Conservation (phyloP, 2,888 invertebrate species). For the Eledona agricola region DNA sequence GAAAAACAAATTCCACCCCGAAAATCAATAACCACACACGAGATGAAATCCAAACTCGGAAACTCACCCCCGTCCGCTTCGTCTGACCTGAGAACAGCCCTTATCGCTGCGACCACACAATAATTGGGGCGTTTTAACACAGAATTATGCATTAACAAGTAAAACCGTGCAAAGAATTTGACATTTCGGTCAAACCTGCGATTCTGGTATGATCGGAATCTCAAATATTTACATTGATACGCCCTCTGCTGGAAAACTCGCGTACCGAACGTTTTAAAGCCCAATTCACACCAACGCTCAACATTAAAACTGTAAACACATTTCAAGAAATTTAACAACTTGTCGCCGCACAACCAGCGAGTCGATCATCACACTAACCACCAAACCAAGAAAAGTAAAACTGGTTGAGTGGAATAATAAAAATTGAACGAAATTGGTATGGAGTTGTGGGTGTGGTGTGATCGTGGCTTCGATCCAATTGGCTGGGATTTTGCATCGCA, state of each 20-base stretch:
- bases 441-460: not conserved
- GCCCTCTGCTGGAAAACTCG: constrained; percentile 69
- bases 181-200: constrained; percentile 78
- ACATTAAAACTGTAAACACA: not conserved
- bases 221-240: constrained; percentile 74
- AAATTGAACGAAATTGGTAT: not conserved
- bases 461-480: constrained; percentile 6
- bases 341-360: too few species aligned
- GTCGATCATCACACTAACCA: too few species aligned
- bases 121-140: constrained; percentile 50
- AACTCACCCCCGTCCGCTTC: constrained; percentile 42
- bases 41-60: constrained; percentile 29
- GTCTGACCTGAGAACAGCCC: not conserved
- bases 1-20: constrained; percentile 46
- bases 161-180: constrained; percentile 68
- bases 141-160: constrained; percentile 59
- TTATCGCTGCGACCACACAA: constrained; percentile 2
- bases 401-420: not conserved
- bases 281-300: constrained; percentile 14
- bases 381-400: not conserved
- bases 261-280: constrained; percentile 51
- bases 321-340: not conserved
- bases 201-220: constrained; percentile 73
- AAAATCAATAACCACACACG: constrained; percentile 56
- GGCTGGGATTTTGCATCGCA: constrained; percentile 28